Conservation (phyloP, 2,113 vertebrate species). For the Alces alces region DNA sequence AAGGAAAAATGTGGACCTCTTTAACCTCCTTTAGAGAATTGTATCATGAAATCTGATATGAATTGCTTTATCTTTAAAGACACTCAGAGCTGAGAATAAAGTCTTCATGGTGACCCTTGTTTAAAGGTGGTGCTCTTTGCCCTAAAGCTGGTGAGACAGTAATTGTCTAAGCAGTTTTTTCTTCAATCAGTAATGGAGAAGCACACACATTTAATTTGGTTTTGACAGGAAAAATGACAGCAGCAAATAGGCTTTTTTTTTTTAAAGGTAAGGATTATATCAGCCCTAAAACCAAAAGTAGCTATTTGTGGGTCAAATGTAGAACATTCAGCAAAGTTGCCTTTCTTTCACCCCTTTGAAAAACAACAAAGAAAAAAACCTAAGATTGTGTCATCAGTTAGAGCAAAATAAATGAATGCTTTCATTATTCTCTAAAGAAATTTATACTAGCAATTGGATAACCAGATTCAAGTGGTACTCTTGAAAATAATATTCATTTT, state of each 20-base stretch:
- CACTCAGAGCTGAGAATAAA: neutral
- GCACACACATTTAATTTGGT: neutral
- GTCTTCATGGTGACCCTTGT: neutral
- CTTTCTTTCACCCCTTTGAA: neutral
- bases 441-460: neutral
- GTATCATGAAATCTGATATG: neutral
- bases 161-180: neutral
- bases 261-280: neutral
- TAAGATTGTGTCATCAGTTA: neutral
- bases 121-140: neutral
- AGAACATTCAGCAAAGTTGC: neutral
- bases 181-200: neutral
- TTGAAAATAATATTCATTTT: constrained; percentile 4
- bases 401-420: neutral
- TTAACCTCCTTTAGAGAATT: constrained; percentile 26
- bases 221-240: neutral
- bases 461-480: neutral
- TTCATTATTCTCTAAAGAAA: neutral
- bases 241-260: neutral
- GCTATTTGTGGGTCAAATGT: neutral
- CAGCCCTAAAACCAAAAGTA: neutral
- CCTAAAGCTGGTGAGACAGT: neutral
- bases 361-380: neutral
- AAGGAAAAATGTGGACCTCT: constrained; percentile 12
- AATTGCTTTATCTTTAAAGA: neutral